A percentile compares a stretch with the other conserved stretches of the same genome.
Evolutionary conservation across 1,140 invertebrate genomes (phyloP).

Genomic region (Tetramorium simillimum): DNA sequence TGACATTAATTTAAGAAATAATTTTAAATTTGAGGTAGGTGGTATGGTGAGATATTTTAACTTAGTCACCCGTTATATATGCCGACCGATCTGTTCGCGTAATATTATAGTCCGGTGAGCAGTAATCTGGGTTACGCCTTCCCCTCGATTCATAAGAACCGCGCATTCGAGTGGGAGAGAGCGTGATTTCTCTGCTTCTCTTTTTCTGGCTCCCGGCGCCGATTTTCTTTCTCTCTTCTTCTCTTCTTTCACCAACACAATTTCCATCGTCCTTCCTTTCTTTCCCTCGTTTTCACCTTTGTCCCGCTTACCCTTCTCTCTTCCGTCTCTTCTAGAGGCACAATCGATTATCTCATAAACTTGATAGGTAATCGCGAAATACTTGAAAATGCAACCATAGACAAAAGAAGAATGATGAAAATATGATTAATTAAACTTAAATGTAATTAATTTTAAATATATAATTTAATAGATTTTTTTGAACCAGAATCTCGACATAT

Average conservation of each 20-base stretch:
- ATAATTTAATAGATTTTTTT: not conserved
- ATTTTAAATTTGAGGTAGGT: not conserved
- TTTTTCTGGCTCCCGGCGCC: slow-evolving; percentile 35
- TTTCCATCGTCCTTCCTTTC: slow-evolving; percentile 7
- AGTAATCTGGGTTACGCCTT: slow-evolving; percentile 75
- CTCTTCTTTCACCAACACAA: slow-evolving; percentile 28
- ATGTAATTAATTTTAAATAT: not conserved
- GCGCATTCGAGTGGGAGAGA: slow-evolving; percentile 65
- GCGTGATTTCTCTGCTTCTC: slow-evolving; percentile 64
- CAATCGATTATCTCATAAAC: not conserved
- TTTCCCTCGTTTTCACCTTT: slow-evolving; percentile 32
- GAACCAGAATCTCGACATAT: not conserved
- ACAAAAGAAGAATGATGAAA: not conserved
- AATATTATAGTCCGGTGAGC: slow-evolving; percentile 80
- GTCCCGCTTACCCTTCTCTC: not conserved
- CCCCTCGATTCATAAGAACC: slow-evolving; percentile 72
- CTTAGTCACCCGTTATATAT: slow-evolving; percentile 73
- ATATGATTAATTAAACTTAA: not conserved
- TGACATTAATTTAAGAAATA: not conserved
- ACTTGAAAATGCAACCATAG: not conserved
- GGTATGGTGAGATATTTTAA: not conserved
- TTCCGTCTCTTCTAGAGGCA: not conserved
- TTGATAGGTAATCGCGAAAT: not conserved
- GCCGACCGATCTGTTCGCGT: slow-evolving; percentile 73
- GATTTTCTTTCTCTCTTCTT: not conserved